A percentile compares a stretch with the other conserved stretches of the same genome.
Conservation (phyloP, 1,140 invertebrate species). For the Philopotamus ludificatus region DNA sequence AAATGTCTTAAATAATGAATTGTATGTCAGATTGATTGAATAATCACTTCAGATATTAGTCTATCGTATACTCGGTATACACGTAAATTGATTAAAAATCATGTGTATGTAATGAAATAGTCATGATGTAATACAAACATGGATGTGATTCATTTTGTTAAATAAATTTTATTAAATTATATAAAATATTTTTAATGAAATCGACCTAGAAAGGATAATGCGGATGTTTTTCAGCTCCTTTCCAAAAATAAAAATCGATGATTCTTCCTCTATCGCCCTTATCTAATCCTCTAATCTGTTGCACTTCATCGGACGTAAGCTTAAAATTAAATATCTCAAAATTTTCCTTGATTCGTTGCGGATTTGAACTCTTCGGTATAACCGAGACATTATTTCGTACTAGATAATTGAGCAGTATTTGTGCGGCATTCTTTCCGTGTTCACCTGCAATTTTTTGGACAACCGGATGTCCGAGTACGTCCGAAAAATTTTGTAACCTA, state of each 20-base stretch:
- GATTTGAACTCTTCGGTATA: constrained; percentile 60
- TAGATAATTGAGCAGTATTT: constrained; percentile 60
- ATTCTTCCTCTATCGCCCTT: constrained; percentile 66
- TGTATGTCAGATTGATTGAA: too few relatives aligned
- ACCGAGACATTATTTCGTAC: constrained; percentile 56
- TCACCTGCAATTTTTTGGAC: constrained; percentile 53
- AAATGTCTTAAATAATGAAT: too few relatives aligned
- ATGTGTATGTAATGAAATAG: too few relatives aligned
- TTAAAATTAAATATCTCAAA: constrained; percentile 65
- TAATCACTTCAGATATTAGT: too few relatives aligned
- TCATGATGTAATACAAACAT: too few relatives aligned
- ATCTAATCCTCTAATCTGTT: constrained; percentile 59
- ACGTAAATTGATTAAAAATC: too few relatives aligned
- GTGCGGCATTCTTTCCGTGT: constrained; percentile 55
- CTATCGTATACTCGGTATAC: too few relatives aligned
- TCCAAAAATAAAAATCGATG: constrained; percentile 63
- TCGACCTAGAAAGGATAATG: constrained; percentile 56
- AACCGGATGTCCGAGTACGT: constrained; percentile 58
- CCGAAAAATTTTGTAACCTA: constrained; percentile 54
- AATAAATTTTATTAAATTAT: too few relatives aligned
- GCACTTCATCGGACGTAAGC: constrained; percentile 57
- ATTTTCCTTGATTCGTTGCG: constrained; percentile 57
- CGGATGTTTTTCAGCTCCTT: constrained; percentile 63
- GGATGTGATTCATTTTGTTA: too few relatives aligned
- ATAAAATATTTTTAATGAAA: too few relatives aligned